Base-by-base conservation (phyloP, 1,140 invertebrate species). In the Whitmania pigra region DNA sequence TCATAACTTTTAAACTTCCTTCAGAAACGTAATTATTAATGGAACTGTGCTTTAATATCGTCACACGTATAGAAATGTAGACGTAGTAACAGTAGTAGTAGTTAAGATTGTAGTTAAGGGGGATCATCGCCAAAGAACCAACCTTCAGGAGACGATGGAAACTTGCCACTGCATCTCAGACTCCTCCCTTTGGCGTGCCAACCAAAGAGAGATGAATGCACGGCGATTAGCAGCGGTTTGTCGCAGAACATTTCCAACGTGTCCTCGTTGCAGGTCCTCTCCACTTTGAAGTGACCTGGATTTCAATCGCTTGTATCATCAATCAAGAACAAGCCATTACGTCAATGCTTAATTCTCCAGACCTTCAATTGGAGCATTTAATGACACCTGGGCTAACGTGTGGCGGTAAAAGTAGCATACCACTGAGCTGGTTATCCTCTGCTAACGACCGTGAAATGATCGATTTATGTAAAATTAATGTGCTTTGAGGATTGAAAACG, bases 91-190 rank as follows among this genome's bases (percentile, higher is more conserved):
- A 63, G 57, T 13, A 57, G 54, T 9, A 18, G 57, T 31, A 18
- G 57, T 63, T 25, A 31, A 22, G 11, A 63, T 31, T 63, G n/a
- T n/a, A n/a, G n/a, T n/a, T n/a, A n/a, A n/a, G n/a, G n/a, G n/a
- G n/a, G n/a, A 63, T 31, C 29, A n/a, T 13, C 7, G 29, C 11
- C 57, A 63, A 31, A 22, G 22, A 22, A 63, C 4, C 22, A 63
- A 63, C 57, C 57, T 31, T 63, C 29, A 1, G 57, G 57, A 13
- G 29, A 31, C 20, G 22, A 15, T 4, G 57, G 57, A n/a, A 63
- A 25, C 57, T 63, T 63, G 22, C 57, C 57, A n/a, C 22, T 63
- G 20, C 57, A 63, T 63, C 29, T 31, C 57, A 63, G 11, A 63
- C 57, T 31, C 57, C 57, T 63, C 18, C 57, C 57, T n/a, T 63